Conservation (phyloP, 2,113 vertebrate genomes). For the Philantomba maxwellii region DNA sequence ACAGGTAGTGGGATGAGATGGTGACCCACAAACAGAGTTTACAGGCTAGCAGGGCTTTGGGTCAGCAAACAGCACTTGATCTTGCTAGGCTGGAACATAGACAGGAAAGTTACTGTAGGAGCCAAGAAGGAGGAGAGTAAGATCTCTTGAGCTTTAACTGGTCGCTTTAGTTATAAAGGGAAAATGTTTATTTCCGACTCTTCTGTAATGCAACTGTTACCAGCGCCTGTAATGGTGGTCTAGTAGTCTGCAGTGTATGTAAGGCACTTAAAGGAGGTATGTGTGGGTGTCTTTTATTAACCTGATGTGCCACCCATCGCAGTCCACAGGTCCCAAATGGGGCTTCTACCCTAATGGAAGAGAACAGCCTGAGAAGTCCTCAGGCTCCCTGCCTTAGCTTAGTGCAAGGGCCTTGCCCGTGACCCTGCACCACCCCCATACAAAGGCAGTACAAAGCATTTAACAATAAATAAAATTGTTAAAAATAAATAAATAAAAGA, state of each 20-base stretch:
- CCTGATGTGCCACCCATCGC: neutral
- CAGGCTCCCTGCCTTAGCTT: neutral
- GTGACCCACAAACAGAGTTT: neutral
- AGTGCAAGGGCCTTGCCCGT: too few relatives aligned
- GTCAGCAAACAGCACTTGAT: neutral
- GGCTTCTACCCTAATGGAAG: neutral
- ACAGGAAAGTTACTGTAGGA: neutral
- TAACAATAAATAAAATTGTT: neutral
- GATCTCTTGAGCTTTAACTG: neutral
- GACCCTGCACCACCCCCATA: neutral
- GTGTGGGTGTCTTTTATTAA: neutral
- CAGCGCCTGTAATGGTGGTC: neutral
- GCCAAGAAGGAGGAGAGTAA: neutral
- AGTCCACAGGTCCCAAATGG: neutral
- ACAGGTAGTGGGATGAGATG: neutral
- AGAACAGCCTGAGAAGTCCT: neutral
- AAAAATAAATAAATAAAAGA: neutral
- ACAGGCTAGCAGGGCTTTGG: neutral
- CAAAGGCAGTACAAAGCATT: neutral
- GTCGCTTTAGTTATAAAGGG: neutral
- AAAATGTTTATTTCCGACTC: neutral
- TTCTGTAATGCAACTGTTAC: neutral
- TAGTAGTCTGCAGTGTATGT: neutral
- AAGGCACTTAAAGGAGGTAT: neutral
- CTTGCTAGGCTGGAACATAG: neutral